A percentile compares a stretch with the other conserved stretches of the same genome.
phyloP scores from a whole-genome alignment of 2,888 invertebrate species.

The Habrosyne pyritoides region DNA sequence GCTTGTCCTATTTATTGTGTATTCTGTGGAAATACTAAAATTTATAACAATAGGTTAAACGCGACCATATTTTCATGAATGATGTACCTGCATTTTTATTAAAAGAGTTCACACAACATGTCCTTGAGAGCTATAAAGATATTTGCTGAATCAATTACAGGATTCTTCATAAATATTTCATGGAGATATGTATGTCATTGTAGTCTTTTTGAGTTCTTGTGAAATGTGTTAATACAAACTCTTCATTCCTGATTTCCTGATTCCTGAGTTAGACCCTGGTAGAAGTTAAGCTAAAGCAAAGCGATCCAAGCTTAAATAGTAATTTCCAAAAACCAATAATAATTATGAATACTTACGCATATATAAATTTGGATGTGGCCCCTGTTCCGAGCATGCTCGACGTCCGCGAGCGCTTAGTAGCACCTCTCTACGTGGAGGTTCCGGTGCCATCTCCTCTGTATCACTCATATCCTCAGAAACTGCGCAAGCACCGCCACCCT shows the following conservation, averaged over 20 bases:
- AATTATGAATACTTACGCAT: slow-evolving; percentile 61
- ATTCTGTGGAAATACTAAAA: no score
- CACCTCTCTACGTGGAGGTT: slow-evolving; percentile 76
- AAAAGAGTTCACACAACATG: not conserved
- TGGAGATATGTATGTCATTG: no score
- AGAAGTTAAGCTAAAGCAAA: no score
- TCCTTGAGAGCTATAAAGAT: not conserved
- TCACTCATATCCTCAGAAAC: slow-evolving; percentile 35
- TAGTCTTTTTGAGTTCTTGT: no score
- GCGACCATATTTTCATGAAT: no score
- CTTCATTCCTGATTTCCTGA: no score
- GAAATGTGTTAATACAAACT: not conserved
- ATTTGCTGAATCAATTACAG: not conserved
- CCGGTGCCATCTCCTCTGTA: slow-evolving; percentile 63
- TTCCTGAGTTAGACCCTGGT: no score
- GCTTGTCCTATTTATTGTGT: no score
- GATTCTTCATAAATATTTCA: not conserved
- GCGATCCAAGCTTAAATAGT: no score
- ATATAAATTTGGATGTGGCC: slow-evolving; percentile 85
- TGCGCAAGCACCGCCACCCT: slow-evolving; percentile 56
- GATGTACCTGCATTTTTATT: no score
- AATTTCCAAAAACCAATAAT: no score
- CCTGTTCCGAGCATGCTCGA: slow-evolving; percentile 88
- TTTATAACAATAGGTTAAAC: not conserved
- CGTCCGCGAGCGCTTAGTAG: slow-evolving; percentile 83